phyloP scores from a whole-genome alignment of 2,888 invertebrate genomes.

The Melanargia galathea region DNA sequence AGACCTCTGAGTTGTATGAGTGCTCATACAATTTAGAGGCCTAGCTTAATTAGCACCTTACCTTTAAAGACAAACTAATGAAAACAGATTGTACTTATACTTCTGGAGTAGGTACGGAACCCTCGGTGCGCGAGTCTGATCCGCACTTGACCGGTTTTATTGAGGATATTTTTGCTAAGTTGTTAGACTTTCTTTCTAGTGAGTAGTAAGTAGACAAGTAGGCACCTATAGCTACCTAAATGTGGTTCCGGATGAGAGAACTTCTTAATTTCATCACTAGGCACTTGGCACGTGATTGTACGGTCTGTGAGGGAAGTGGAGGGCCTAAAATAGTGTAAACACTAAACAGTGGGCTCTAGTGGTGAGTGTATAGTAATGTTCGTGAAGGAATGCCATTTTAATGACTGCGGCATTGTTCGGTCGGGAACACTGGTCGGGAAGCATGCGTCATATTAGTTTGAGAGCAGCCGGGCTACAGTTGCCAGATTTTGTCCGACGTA shows the following conservation, averaged over 20 bases:
- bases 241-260: neutral
- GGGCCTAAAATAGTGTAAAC: slow-evolving; percentile 32
- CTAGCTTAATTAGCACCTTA: no score
- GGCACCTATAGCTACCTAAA: neutral
- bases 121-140: no score
- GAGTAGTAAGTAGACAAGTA: no score
- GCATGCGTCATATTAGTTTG: slow-evolving; percentile 39
- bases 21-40: no score
- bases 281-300: no score
- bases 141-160: no score
- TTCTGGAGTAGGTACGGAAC: no score
- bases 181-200: no score
- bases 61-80: no score
- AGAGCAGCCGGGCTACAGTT: slow-evolving; percentile 15
- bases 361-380: slow-evolving; percentile 42
- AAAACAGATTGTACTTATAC: no score
- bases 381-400: slow-evolving; percentile 50
- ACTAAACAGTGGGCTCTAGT: slow-evolving; percentile 29
- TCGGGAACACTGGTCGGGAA: slow-evolving; percentile 24
- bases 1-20: no score
- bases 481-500: slow-evolving; percentile 16
- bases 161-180: no score
- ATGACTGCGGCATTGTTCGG: slow-evolving; percentile 46
- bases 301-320: slow-evolving; percentile 19
- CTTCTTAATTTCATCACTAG: neutral